These are phyloP conservation scores for Syngnathoides biaculeatus DNA, from an alignment of 2,113 vertebrate species.

Conservation along the genomic window DNA sequence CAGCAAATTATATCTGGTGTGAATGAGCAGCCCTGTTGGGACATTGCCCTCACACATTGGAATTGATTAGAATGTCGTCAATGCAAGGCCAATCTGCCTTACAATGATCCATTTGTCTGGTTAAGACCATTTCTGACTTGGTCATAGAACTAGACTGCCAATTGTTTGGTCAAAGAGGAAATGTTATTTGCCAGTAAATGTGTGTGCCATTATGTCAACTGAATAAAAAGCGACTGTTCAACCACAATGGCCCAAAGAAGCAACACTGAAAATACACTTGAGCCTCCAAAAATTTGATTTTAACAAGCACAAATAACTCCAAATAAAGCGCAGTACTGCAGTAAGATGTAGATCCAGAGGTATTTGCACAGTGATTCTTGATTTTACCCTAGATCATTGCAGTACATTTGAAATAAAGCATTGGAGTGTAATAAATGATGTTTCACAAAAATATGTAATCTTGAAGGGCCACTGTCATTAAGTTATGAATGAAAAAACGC, in stretches of 20 bases:
- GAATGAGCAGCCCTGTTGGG: background rate
- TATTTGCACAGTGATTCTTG: too few relatives aligned
- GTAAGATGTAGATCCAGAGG: too few relatives aligned
- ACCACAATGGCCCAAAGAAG: background rate
- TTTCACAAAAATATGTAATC: too few relatives aligned
- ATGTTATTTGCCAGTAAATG: background rate
- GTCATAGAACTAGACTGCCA: conserved; percentile 5
- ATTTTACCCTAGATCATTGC: too few relatives aligned
- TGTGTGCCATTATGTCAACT: background rate
- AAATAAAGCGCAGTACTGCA: too few relatives aligned
- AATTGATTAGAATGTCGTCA: conserved; percentile 16
- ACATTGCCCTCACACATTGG: conserved; percentile 1
- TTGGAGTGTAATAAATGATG: too few relatives aligned
- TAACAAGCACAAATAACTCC: too few relatives aligned
- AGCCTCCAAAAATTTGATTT: too few relatives aligned
- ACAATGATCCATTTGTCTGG: conserved; percentile 20
- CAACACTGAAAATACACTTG: too few relatives aligned
- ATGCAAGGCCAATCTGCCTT: conserved; percentile 6
- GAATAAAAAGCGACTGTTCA: conserved; percentile 26
- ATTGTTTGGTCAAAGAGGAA: conserved; percentile 3
- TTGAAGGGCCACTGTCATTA: too few relatives aligned
- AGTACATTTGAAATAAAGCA: too few relatives aligned
- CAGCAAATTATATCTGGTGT: background rate
- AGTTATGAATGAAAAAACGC: too few relatives aligned
- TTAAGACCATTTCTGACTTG: conserved; percentile 3